phyloP scores from a whole-genome alignment of 37 sponge, comb jelly and placozoan species.

The Axinella damicornis region DNA sequence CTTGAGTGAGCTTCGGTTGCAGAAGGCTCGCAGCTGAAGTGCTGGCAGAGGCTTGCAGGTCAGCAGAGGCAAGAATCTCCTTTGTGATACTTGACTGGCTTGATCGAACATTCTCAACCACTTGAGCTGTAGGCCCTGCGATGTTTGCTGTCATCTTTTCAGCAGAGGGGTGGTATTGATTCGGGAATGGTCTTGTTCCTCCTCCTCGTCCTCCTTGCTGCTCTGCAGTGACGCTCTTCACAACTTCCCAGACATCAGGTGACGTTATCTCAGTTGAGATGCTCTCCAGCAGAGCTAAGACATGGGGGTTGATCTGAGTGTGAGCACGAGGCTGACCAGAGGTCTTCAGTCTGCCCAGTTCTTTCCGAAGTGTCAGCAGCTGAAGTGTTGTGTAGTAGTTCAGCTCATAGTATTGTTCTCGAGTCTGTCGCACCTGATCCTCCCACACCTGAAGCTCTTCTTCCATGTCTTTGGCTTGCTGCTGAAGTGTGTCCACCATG shows the following conservation, averaged over 20 bases:
- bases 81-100: neutral
- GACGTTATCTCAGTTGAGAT: conserved; percentile 36
- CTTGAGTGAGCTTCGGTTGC: conserved; percentile 1
- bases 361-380: conserved; percentile 53
- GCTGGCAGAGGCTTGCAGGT: neutral
- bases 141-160: neutral
- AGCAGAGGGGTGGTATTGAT: neutral
- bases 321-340: neutral
- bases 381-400: conserved; percentile 82
- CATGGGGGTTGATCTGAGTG: neutral
- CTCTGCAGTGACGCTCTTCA: neutral
- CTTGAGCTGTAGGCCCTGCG: too few species aligned
- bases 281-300: conserved; percentile 38
- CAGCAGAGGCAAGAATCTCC: neutral
- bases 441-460: conserved; percentile 48
- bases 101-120: neutral
- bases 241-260: neutral
- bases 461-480: conserved; percentile 47
- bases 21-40: too few species aligned
- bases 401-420: conserved; percentile 60
- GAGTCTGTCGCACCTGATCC: conserved; percentile 1
- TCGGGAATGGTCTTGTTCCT: neutral
- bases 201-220: too few species aligned
- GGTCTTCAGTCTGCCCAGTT: conserved; percentile 36
- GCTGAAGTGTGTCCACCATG: conserved; percentile 21